Percentiles rank a stretch among this genome's conserved stretches.
Conservation (phyloP, 2,113 vertebrate genomes). For the Limnothrissa miodon region DNA sequence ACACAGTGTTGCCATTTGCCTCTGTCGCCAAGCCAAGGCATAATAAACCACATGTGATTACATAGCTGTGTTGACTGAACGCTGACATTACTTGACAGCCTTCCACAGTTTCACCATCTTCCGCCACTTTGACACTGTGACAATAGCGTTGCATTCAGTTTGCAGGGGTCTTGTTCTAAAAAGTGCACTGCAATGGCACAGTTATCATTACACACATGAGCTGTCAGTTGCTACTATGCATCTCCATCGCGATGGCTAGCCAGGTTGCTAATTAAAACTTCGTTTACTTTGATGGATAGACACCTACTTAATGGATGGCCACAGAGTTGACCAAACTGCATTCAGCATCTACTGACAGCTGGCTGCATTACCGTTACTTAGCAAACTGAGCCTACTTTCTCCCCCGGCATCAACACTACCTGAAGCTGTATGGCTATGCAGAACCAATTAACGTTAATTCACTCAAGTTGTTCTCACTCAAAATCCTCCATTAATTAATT, state of each 20-base stretch:
- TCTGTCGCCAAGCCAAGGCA: background rate
- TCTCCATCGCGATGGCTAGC: background rate
- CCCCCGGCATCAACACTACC: background rate
- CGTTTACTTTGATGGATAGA: no score
- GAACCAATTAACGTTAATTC: background rate
- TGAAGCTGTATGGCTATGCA: background rate
- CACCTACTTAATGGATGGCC: background rate
- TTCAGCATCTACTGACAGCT: background rate
- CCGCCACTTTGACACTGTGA: background rate
- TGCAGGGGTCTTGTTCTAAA: background rate
- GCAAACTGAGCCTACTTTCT: background rate
- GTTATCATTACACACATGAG: background rate
- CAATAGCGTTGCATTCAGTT: background rate
- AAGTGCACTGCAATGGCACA: background rate
- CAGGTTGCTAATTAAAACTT: constrained; percentile 5
- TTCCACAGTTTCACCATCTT: background rate
- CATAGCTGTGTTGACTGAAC: background rate
- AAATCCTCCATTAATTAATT: background rate
- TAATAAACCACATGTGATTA: background rate
- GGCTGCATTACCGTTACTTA: background rate
- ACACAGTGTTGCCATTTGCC: background rate
- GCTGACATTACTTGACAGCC: background rate
- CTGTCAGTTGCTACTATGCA: background rate
- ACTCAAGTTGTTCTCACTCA: background rate
- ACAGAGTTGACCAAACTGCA: background rate